Percentiles rank a stretch among this genome's conserved stretches.
Conservation (phyloP, 1,140 invertebrate genomes). For the Ips nitidus region DNA sequence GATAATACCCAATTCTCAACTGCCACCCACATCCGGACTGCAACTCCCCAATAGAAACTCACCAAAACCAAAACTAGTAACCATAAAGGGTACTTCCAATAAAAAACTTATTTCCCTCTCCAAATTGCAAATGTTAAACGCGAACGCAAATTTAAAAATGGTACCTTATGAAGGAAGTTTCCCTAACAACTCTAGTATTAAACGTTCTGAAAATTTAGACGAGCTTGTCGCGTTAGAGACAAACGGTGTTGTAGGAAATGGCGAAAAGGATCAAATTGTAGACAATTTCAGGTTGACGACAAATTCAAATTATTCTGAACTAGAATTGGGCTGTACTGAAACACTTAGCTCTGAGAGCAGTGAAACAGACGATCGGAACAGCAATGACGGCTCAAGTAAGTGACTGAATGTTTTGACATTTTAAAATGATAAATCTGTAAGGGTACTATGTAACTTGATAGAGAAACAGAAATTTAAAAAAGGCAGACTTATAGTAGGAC, state of each 20-base stretch:
- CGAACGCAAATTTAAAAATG: constrained; percentile 47
- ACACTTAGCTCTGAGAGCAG: constrained; percentile 18
- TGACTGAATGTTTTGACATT: background rate
- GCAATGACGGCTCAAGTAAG: constrained; percentile 23
- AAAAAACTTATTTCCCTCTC: constrained; percentile 49
- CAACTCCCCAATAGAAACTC: constrained; percentile 30
- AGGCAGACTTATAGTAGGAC: too few relatives aligned
- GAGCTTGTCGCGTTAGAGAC: background rate
- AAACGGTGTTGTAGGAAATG: constrained; percentile 16
- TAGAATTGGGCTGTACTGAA: constrained; percentile 16
- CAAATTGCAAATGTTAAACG: constrained; percentile 47
- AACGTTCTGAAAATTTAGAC: background rate
- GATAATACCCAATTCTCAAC: constrained; percentile 44
- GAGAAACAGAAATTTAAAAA: too few relatives aligned
- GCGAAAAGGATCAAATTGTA: background rate
- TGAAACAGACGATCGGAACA: constrained; percentile 10
- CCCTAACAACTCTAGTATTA: background rate
- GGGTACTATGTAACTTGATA: too few relatives aligned
- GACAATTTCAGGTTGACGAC: constrained; percentile 3
- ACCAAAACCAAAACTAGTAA: constrained; percentile 48
- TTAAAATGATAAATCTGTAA: too few relatives aligned
- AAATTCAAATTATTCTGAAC: background rate
- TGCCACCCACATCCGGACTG: constrained; percentile 32
- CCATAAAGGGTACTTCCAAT: constrained; percentile 43
- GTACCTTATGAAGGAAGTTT: constrained; percentile 43